phyloP scores from a whole-genome alignment of 2,113 vertebrate genomes.

The Myotis davidii region DNA sequence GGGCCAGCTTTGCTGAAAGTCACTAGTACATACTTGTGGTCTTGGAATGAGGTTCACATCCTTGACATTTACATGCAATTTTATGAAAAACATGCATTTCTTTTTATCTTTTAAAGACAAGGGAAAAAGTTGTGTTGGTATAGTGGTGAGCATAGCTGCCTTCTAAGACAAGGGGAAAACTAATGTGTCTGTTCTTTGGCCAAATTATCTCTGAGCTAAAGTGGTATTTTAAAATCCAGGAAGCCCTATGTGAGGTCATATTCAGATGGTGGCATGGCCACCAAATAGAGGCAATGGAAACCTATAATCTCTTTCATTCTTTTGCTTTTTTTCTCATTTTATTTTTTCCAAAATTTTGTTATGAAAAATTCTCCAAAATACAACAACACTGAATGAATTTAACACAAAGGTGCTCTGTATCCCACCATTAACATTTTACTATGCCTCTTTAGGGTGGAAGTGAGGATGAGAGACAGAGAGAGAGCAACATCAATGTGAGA shows the following conservation, averaged over 20 bases:
- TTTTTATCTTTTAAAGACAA: neutral
- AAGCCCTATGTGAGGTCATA: neutral
- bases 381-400: neutral
- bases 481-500: no score
- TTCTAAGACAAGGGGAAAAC: conserved; percentile 71
- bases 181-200: neutral
- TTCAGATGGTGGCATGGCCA: neutral
- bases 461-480: no score
- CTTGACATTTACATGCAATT: neutral
- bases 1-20: neutral
- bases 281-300: neutral
- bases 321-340: neutral
- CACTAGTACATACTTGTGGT: neutral
- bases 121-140: conserved; percentile 78
- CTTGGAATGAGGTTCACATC: neutral
- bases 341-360: neutral
- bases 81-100: neutral
- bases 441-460: neutral
- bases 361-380: neutral
- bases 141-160: conserved; percentile 90
- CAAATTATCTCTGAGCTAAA: neutral
- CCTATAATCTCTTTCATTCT: neutral
- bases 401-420: neutral
- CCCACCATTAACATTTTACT: neutral
- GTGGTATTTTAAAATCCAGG: neutral